Evolutionary conservation across 2,113 vertebrate species (phyloP).

Genomic region (Corapipo altera): DNA sequence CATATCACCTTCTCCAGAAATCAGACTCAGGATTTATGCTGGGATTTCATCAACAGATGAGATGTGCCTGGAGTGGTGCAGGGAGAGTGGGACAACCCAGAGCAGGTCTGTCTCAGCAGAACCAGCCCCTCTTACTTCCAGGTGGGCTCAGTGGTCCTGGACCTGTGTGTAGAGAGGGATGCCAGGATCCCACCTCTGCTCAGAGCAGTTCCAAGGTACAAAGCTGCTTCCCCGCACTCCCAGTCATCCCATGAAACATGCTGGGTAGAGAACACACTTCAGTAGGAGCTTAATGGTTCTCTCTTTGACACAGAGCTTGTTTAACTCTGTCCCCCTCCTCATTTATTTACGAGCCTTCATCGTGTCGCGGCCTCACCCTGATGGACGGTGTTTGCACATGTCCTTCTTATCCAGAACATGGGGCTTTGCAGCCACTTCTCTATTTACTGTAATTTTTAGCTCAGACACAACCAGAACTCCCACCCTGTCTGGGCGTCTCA

Average conservation of each 20-base stretch:
- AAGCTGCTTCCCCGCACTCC: neutral
- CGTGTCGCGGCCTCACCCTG: fast-evolving
- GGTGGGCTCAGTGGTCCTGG: neutral
- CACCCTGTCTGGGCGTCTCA: constrained; percentile 72
- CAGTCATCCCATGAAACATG: fast-evolving
- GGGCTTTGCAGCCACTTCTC: constrained; percentile 55
- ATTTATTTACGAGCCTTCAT: neutral
- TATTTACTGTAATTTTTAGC: constrained; percentile 70
- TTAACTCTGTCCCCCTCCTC: neutral
- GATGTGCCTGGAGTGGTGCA: neutral
- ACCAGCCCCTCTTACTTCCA: neutral
- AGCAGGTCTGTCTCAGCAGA: neutral
- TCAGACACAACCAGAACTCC: constrained; percentile 74
- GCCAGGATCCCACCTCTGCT: neutral
- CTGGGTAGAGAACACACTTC: neutral
- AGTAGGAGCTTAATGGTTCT: neutral
- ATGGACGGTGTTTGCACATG: neutral
- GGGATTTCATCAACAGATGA: neutral
- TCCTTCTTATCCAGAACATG: constrained; percentile 33
- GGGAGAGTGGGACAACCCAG: fast-evolving
- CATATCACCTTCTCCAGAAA: neutral
- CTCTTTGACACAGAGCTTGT: neutral
- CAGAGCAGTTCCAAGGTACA: fast-evolving
- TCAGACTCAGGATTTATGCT: neutral
- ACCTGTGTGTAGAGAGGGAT: fast-evolving